Percentiles rank a stretch among this genome's conserved stretches.
Evolutionary conservation across 2,113 vertebrate species (phyloP).

Genomic region (Pteruthius melanotis): DNA sequence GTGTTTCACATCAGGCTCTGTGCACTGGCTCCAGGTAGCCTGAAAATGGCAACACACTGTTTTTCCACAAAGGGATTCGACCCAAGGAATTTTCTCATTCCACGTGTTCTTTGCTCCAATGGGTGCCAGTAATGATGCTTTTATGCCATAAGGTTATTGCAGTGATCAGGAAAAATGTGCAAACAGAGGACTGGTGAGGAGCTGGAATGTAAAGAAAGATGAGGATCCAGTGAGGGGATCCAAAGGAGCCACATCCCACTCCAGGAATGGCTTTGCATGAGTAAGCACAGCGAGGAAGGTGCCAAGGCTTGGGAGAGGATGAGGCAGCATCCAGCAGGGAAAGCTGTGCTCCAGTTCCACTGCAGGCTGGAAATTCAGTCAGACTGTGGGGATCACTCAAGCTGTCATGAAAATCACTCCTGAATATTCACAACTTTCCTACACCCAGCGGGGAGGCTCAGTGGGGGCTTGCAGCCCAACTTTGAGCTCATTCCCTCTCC

Average conservation of each 20-base stretch:
- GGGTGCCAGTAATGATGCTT: background rate
- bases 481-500: background rate
- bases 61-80: background rate
- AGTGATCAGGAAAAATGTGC: background rate
- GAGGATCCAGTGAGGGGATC: background rate
- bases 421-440: background rate
- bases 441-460: background rate
- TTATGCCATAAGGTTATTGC: background rate
- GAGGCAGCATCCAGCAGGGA: background rate
- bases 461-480: background rate
- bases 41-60: background rate
- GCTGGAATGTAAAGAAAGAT: background rate
- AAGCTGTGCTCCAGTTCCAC: background rate
- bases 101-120: fast-evolving
- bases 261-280: background rate
- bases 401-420: background rate
- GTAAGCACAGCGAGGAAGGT: background rate
- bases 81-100: background rate
- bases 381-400: background rate
- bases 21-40: background rate
- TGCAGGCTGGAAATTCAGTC: background rate
- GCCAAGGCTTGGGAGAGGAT: background rate
- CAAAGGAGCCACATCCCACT: background rate
- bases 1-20: background rate
- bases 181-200: background rate